phyloP scores from a whole-genome alignment of 2,888 invertebrate species.

The Colostygia pectinataria region DNA sequence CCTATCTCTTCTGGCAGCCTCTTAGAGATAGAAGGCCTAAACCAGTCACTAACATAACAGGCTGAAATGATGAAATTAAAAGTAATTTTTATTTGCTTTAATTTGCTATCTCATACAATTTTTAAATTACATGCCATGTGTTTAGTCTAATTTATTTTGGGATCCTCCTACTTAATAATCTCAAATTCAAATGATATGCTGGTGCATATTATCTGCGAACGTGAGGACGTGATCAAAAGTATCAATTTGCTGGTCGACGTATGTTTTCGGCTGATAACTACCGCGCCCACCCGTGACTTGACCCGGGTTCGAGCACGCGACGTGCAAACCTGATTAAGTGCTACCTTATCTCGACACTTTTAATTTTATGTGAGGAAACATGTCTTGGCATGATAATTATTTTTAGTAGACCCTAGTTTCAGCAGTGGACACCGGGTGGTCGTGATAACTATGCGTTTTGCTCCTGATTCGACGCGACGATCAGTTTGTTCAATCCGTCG shows the following conservation, averaged over 20 bases:
- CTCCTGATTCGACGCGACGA: too few species aligned
- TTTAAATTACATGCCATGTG: not conserved
- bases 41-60: too few species aligned
- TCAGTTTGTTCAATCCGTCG: too few species aligned
- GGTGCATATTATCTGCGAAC: conserved; percentile 12
- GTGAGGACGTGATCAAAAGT: conserved; percentile 32
- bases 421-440: too few species aligned
- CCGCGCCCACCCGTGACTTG: conserved; percentile 31
- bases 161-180: conserved; percentile 3
- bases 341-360: conserved; percentile 17
- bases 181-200: conserved; percentile 13
- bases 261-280: conserved; percentile 31
- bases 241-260: conserved; percentile 31
- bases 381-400: too few species aligned
- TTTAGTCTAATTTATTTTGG: not conserved
- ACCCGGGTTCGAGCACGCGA: conserved; percentile 32
- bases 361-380: conserved; percentile 3
- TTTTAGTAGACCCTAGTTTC: too few species aligned
- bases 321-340: conserved; percentile 24
- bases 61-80: too few species aligned
- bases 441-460: too few species aligned
- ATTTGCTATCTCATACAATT: too few species aligned
- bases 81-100: too few species aligned
- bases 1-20: too few species aligned
- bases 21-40: too few species aligned